phyloP scores from a whole-genome alignment of 2,113 vertebrate species.

The Nymphicus hollandicus region DNA sequence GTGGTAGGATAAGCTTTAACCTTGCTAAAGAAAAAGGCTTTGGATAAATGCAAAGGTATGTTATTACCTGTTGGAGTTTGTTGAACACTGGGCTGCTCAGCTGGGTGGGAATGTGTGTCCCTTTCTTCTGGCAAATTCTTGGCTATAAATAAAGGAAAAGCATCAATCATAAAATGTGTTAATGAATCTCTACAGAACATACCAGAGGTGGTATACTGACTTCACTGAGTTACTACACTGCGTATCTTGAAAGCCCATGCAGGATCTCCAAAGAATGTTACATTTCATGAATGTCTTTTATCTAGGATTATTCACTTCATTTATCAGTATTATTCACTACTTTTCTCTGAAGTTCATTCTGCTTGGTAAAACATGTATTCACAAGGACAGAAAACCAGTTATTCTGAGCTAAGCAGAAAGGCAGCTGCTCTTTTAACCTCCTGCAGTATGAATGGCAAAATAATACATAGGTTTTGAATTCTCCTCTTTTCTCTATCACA shows the following conservation, averaged over 20 bases:
- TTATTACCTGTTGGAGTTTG: slow-evolving; percentile 77
- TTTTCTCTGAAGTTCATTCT: not conserved
- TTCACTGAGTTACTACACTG: not conserved
- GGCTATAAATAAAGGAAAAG: slow-evolving; percentile 59
- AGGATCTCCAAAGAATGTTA: not conserved
- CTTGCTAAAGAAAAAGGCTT: not conserved
- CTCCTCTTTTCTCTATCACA: not conserved
- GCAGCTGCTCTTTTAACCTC: not conserved
- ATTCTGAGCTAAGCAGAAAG: not conserved
- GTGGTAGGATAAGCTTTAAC: not conserved
- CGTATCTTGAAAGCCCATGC: not conserved
- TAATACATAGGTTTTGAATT: not conserved
- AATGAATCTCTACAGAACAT: not conserved
- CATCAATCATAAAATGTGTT: not conserved
- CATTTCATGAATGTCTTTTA: not conserved
- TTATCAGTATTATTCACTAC: not conserved
- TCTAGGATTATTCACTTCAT: not conserved
- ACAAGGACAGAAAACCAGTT: not conserved
- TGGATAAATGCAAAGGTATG: not conserved
- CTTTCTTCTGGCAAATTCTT: slow-evolving; percentile 67
- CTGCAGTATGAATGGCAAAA: not conserved
- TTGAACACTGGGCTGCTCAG: slow-evolving; percentile 68
- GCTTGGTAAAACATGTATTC: not conserved
- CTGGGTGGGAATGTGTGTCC: slow-evolving; percentile 51
- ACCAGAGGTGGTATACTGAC: not conserved